A percentile compares a stretch with the other conserved stretches of the same genome.
These are phyloP conservation scores for Plecturocebus donacophilus DNA, from an alignment of 2,113 vertebrate genomes.

Conservation along the genomic window DNA sequence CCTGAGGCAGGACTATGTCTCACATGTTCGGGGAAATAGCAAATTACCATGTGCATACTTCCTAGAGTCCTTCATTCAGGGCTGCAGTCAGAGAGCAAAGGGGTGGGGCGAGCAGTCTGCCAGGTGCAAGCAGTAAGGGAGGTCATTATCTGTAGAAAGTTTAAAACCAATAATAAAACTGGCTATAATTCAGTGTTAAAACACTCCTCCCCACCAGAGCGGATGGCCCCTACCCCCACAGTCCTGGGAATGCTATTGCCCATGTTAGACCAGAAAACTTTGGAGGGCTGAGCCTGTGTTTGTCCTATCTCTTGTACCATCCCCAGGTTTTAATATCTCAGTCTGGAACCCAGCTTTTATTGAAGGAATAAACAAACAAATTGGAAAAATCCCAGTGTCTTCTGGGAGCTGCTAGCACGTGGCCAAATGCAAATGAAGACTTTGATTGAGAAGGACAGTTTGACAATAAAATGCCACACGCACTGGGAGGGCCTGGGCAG, in stretches of 20 bases:
- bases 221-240: too few relatives aligned
- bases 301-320: not conserved
- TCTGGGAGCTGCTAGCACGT: not conserved
- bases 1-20: not conserved
- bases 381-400: not conserved
- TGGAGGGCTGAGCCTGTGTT: not conserved
- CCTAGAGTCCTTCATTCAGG: not conserved
- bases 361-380: not conserved
- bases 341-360: not conserved
- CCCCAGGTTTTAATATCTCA: too few relatives aligned
- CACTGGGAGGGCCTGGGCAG: not conserved
- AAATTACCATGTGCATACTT: too few relatives aligned
- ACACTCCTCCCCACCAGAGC: not conserved
- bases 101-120: too few relatives aligned
- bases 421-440: not conserved
- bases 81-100: not conserved
- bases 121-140: not conserved
- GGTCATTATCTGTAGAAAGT: not conserved
- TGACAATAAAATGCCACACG: not conserved
- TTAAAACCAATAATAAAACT: not conserved
- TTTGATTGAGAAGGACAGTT: not conserved
- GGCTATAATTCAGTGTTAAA: not conserved
- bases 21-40: not conserved
- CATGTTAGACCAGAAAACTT: not conserved
- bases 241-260: not conserved